Base-by-base conservation (phyloP, 2,888 invertebrate species). In the Ochropleura plecta region DNA sequence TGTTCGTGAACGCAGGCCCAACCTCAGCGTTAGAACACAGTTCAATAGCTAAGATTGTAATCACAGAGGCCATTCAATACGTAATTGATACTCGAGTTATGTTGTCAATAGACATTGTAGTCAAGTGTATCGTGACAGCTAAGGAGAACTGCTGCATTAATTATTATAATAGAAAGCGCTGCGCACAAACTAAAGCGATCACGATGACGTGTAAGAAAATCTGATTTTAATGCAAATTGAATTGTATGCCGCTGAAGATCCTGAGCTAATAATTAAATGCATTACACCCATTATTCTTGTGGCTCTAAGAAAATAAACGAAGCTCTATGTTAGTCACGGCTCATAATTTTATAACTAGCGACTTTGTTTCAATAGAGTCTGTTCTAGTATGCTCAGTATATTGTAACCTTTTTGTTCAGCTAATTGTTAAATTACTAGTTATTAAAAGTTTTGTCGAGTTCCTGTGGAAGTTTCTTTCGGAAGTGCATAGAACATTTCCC, bases 401-500 rank as follows among this genome's bases (percentile, higher is more conserved):
- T 75, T 75, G 65, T 77, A 69, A 49, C 3, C 12, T 83, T 71
- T 71, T 73, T 71, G 64, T 71, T 79, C 42, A 3, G 53, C 57
- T 48, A 82, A 79, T 63, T 69, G 64, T 69, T 57, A 82, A 78
- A 82, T 84, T 77, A 55, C 62, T 46, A 20, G 74, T 73, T 76
- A 82, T 78, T 83, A 83, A 55, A 68, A 83, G 81, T 85, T 86
- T 84, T 86, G 80, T 85, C 20, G 70, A 79, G 80, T 84, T 74
- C 72, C 67, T 70, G 72, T 76, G 82, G 76, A 80, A 81, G 73
- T 82, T 78, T 73, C 76, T 70, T 87, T 92, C 91, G 92, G 92
- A 92, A 92, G 90, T 88, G 77, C 70, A 77, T 16, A 44, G 44
- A 70, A 72, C 48, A 65, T 77, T 94, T 93, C 94, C 94, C 88